A percentile compares a stretch with the other conserved stretches of the same genome.
phyloP scores from a whole-genome alignment of 2,113 vertebrate genomes.

The Corythaixoides concolor region DNA sequence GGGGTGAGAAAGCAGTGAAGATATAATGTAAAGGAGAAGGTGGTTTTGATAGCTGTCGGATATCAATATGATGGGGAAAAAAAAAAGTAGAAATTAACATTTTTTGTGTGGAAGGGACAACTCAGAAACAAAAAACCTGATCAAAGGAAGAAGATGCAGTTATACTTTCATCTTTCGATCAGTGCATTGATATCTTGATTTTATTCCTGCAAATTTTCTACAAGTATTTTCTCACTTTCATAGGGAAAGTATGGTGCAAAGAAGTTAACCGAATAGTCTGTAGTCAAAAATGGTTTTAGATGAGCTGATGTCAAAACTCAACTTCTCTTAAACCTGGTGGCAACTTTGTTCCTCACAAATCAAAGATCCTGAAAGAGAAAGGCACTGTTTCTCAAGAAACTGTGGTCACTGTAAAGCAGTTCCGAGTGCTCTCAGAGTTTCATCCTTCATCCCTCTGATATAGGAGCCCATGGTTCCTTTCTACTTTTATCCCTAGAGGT shows the following conservation, averaged over 20 bases:
- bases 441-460: not conserved
- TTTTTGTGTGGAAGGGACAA: not conserved
- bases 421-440: not conserved
- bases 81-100: not conserved
- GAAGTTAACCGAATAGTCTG: not conserved
- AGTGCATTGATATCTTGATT: not conserved
- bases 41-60: not conserved
- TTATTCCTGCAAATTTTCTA: not conserved
- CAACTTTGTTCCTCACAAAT: not conserved
- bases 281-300: not conserved
- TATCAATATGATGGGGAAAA: not conserved
- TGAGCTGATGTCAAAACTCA: not conserved
- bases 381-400: not conserved
- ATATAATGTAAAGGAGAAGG: not conserved
- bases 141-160: not conserved
- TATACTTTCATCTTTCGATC: not conserved
- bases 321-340: not conserved
- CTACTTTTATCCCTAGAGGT: not conserved
- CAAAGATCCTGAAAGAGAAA: not conserved
- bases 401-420: not conserved
- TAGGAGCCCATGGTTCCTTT: not conserved
- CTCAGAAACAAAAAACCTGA: not conserved
- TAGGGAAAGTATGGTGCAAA: not conserved
- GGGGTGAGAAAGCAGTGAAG: not conserved
- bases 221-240: not conserved